phyloP scores from a whole-genome alignment of 2,888 invertebrate genomes.

The Leptinotarsa juncta region DNA sequence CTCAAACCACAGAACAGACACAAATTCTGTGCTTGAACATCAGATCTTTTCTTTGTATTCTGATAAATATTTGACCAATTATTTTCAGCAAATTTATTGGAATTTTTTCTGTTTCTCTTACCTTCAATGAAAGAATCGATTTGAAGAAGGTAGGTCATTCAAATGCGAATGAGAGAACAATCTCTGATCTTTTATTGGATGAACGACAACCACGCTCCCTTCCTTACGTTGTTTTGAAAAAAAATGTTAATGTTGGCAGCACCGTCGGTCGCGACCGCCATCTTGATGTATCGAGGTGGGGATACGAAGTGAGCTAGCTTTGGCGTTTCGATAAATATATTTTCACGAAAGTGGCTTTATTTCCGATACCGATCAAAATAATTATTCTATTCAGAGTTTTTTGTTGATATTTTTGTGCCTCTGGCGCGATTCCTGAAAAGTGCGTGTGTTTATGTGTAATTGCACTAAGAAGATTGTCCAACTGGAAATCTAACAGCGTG shows the following conservation, averaged over 20 bases:
- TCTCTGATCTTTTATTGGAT: too few relatives aligned
- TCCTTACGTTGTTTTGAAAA: neutral
- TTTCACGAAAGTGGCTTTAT: constrained; percentile 61
- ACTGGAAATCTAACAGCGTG: constrained; percentile 65
- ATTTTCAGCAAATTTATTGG: too few relatives aligned
- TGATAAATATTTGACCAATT: too few relatives aligned
- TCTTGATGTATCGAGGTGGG: constrained; percentile 66
- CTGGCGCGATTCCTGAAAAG: constrained; percentile 53
- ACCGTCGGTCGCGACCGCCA: constrained; percentile 61
- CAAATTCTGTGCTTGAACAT: too few relatives aligned
- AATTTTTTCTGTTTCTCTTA: too few relatives aligned
- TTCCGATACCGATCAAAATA: constrained; percentile 2
- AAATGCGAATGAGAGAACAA: neutral
- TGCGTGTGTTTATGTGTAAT: constrained; percentile 62
- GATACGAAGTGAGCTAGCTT: constrained; percentile 64
- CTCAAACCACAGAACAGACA: too few relatives aligned
- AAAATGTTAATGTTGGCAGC: constrained; percentile 6
- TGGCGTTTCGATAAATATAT: constrained; percentile 56
- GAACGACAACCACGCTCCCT: too few relatives aligned
- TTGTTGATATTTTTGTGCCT: neutral
- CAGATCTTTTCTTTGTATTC: too few relatives aligned
- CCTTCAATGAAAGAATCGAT: too few relatives aligned
- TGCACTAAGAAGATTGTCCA: constrained; percentile 59
- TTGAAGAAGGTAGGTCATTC: neutral
- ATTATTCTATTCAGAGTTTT: neutral